These are phyloP conservation scores for Phalangium opilio DNA, from an alignment of 2,888 invertebrate species.

Conservation along the genomic window DNA sequence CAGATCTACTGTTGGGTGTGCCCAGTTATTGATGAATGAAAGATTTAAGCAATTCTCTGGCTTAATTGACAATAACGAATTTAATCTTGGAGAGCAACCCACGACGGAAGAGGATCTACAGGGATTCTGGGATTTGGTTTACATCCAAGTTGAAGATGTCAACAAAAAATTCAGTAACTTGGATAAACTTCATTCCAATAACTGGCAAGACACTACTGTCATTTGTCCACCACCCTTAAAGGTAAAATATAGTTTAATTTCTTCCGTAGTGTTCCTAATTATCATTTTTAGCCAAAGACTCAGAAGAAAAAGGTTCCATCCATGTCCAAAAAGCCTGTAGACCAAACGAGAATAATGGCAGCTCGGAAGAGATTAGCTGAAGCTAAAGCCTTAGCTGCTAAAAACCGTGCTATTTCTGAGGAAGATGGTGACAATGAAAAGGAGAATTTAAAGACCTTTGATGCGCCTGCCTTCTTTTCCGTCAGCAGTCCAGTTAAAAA, in stretches of 20 bases:
- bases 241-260: no score
- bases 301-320: no score
- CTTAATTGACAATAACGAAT: slow-evolving; percentile 34
- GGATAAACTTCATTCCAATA: background rate
- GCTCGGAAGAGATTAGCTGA: slow-evolving; percentile 13
- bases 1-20: slow-evolving; percentile 31
- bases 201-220: no score
- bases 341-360: slow-evolving; percentile 5
- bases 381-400: slow-evolving; percentile 4
- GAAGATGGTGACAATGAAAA: background rate
- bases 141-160: slow-evolving; percentile 33
- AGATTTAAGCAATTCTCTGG: slow-evolving; percentile 34
- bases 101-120: slow-evolving; percentile 32
- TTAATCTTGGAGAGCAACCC: slow-evolving; percentile 30
- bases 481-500: slow-evolving; percentile 1
- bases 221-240: no score
- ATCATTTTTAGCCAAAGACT: no score
- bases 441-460: background rate
- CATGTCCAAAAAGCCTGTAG: no score
- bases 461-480: background rate
- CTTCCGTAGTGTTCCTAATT: no score
- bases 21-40: slow-evolving; percentile 32
- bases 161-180: slow-evolving; percentile 26
- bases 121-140: slow-evolving; percentile 38
- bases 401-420: background rate